Conservation (phyloP, 2,113 vertebrate species). For the Gasterosteus aculeatus region DNA sequence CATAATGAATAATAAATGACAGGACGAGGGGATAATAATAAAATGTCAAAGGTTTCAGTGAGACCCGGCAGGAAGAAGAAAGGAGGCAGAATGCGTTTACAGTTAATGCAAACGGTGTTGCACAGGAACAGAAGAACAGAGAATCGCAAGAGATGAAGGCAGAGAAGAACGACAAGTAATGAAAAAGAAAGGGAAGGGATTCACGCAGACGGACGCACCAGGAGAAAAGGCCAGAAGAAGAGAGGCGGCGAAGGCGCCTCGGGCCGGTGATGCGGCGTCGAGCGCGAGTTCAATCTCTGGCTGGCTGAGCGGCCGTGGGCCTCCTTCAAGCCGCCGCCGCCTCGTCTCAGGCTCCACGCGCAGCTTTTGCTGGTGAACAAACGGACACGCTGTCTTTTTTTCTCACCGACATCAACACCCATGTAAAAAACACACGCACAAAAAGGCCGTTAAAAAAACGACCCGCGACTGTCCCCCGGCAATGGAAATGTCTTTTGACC, state of each 20-base stretch:
- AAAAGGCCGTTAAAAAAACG: neutral
- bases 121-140: conserved; percentile 9
- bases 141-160: conserved; percentile 22
- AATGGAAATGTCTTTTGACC: neutral
- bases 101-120: conserved; percentile 23
- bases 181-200: conserved; percentile 8
- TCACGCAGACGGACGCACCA: conserved; percentile 29
- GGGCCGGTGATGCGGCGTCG: conserved; percentile 29
- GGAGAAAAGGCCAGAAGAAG: conserved; percentile 6
- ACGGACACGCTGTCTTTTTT: neutral
- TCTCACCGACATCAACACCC: neutral
- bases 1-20: conserved; percentile 15
- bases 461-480: neutral
- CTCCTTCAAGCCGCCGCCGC: conserved; percentile 23
- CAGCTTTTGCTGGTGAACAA: neutral
- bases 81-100: neutral
- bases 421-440: neutral
- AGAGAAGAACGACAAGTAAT: conserved; percentile 18
- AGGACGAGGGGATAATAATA: conserved; percentile 16
- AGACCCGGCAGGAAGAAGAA: conserved; percentile 24
- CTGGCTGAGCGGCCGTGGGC: conserved; percentile 18
- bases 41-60: neutral
- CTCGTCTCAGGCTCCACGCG: conserved; percentile 19
- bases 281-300: conserved; percentile 44
- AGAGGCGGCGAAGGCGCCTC: conserved; percentile 12